These are phyloP conservation scores for Enteromius anoplus DNA, from an alignment of 2,797 vertebrate species.

Conservation along the genomic window DNA sequence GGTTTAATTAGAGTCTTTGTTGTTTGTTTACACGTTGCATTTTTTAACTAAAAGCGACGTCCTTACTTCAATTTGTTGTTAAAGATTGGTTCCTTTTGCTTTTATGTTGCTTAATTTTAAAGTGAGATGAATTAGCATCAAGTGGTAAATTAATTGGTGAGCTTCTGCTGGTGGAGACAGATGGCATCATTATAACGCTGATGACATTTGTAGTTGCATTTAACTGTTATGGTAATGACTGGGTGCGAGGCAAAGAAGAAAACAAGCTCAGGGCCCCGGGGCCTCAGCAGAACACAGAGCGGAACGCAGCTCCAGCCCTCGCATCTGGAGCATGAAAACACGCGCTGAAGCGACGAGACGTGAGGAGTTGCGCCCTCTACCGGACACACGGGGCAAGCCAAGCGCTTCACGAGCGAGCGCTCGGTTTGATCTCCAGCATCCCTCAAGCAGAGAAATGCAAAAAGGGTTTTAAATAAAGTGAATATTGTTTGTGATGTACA, in stretches of 20 bases:
- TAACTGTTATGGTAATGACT: slow-evolving; percentile 58
- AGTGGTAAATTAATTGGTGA: slow-evolving; percentile 56
- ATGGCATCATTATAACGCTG: slow-evolving; percentile 49
- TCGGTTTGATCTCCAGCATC: too few species aligned
- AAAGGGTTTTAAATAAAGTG: background rate
- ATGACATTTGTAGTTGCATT: slow-evolving; percentile 58
- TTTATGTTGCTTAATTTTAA: slow-evolving; percentile 44
- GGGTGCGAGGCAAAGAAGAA: slow-evolving; percentile 48
- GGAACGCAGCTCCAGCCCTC: slow-evolving; percentile 39
- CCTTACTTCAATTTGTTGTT: slow-evolving; percentile 17
- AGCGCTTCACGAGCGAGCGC: background rate
- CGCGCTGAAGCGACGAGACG: slow-evolving; percentile 3
- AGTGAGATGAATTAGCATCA: slow-evolving; percentile 45
- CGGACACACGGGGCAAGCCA: background rate
- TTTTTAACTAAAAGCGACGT: background rate
- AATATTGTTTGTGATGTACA: background rate
- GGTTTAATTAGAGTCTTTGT: slow-evolving; percentile 36
- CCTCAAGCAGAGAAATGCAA: background rate
- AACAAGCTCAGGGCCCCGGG: slow-evolving; percentile 52
- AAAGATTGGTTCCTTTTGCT: slow-evolving; percentile 25
- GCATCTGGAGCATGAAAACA: slow-evolving; percentile 40
- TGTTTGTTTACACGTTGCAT: slow-evolving; percentile 18
- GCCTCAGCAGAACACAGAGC: slow-evolving; percentile 38
- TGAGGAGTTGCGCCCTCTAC: slow-evolving; percentile 41
- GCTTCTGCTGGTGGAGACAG: slow-evolving; percentile 47